Base-by-base conservation (phyloP, 2,113 vertebrate genomes). In the Xenopus borealis region DNA sequence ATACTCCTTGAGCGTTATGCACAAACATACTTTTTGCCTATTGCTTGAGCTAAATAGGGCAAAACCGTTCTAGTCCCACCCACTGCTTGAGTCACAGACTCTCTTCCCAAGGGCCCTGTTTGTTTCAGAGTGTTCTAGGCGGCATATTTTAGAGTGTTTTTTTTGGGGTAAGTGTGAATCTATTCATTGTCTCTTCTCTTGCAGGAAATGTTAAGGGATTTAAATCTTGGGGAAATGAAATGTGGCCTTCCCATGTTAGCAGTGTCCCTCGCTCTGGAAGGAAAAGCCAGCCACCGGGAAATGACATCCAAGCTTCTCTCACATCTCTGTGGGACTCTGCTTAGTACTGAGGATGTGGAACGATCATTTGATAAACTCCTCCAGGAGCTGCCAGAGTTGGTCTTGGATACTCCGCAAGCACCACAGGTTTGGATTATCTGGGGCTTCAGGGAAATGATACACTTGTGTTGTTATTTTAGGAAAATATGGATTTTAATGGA, bases 241-340 rank as follows among this genome's bases (percentile, higher is more conserved):
- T 93, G 94, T 62, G 93, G 92, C 14, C 95, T 99, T 63, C 95
- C 96, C n/a, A 92, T 94, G 44, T 75, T 99, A 85, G 95, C 97
- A 13, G 94, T 99, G 74, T 94, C 95, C 7, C 85, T 99, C 87
- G 94, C 97, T 3, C 85, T 99, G 81, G 97, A 99, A 83, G 95
- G 95, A 33, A 98, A 96, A 74, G 92, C 95, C 19, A 98, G 97
- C 84, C 97, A 99, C 79, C 87, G 96, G 76, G 97, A 98, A 89
- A 94, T 99, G 84, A 98, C 97, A 14, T 98, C 97, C 27, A 94
- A 92, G 82, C 93, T 99, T 63, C 92, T 98, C 82, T 91, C 92
- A 0, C 92, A 96, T 73, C 94, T 99, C 65, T 98, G 94, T 7
- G 94, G 95, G 40, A 87, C 90, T 3, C 86, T 98, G 52, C 90